Percentiles rank a stretch among this genome's conserved stretches.
phyloP scores from a whole-genome alignment of 1,140 invertebrate species.

The Vollenhovia emeryi region DNA sequence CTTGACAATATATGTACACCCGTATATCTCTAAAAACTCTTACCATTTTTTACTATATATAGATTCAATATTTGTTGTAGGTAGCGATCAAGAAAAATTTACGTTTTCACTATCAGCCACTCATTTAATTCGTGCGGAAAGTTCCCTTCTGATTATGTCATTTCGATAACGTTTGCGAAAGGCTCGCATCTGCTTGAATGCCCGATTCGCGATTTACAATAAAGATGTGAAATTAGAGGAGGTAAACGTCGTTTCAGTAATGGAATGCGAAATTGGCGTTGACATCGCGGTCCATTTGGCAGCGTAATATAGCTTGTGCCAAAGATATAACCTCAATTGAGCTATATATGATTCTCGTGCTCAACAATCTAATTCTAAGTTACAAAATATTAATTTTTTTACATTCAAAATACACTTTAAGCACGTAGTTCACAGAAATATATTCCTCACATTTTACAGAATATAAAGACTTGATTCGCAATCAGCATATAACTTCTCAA shows the following conservation, averaged over 20 bases:
- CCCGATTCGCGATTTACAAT: neutral
- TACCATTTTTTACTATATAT: neutral
- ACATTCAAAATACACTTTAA: neutral
- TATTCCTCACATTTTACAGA: neutral
- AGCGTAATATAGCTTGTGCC: slow-evolving; percentile 18
- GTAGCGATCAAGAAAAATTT: neutral
- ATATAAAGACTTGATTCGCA: neutral
- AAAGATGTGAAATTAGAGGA: slow-evolving; percentile 14
- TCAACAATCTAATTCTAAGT: neutral
- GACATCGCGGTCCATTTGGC: slow-evolving; percentile 46
- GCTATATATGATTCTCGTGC: neutral
- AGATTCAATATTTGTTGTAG: neutral
- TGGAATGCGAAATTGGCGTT: slow-evolving; percentile 20
- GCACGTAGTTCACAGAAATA: neutral
- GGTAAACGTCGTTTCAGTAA: slow-evolving; percentile 9
- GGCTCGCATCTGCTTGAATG: neutral
- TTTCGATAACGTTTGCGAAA: neutral
- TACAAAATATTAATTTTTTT: neutral
- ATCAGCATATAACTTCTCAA: neutral
- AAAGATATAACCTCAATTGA: slow-evolving; percentile 34
- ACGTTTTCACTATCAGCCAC: neutral
- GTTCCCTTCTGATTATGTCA: neutral
- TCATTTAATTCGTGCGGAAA: neutral
- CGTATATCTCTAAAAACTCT: neutral
- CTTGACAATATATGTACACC: neutral